Evolutionary conservation across 2,797 vertebrate species (phyloP), one percentile per base, ranked within the genome.

Genomic region (Pyrocephalus nanus): DNA sequence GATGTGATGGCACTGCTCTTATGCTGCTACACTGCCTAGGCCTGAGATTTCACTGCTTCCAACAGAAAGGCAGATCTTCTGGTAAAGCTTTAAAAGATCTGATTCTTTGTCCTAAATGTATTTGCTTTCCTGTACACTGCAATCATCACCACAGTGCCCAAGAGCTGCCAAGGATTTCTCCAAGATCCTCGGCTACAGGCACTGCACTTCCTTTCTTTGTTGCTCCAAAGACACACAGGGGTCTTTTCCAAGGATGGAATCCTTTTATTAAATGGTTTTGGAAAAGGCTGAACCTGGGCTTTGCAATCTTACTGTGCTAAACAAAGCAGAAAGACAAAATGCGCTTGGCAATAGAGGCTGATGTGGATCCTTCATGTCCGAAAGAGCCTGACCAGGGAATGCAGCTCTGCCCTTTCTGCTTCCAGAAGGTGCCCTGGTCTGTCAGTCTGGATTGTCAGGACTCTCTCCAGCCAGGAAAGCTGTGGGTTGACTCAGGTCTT

Each of bases 361-460:
- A 58, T 14, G 72, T 6, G 54, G 42, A 32, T 51, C n/a, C 91
- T 18, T 32, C 42, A 2, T 11, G 51, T 40, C 42, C 6, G 6
- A 36, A 20, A 69, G n/a, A 77, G 51, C 15, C 80, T n/a, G 77
- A 11, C 2, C 8, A 34, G 54, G 55, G n/a, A 61, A 14, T 13
- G 47, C 58, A 71, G 61, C 2, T 4, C 57, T 78, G 66, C 30
- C 51, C 23, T 60, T n/a, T 3, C 40, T 38, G 64, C 80, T 62
- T 19, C 40, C 71, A 45, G 34, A 54, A 57, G 50, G 34, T 11
- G 53, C 65, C 4, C 72, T 27, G 83, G 11, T 9, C 66, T 65
- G 61, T 14, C 30, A 4, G 25, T 16, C 53, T 51, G 57, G 23
- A 6, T 2, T 47, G 76, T 17, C 40, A 74, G 0, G 1, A 1